Conservation (phyloP, 2,797 vertebrate species). For the Prionace glauca region DNA sequence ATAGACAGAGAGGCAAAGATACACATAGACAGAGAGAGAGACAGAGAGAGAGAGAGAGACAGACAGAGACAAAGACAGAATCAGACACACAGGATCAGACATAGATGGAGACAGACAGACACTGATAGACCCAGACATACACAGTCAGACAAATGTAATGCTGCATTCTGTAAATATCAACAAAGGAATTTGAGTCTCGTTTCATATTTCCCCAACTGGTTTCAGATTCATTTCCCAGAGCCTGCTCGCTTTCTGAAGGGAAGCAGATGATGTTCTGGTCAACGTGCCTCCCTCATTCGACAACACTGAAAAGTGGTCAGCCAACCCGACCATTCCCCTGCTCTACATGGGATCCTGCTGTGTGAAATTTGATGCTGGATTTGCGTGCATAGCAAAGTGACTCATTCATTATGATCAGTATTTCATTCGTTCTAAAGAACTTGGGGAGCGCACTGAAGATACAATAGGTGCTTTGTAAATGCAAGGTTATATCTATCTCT, state of each 20-base stretch:
- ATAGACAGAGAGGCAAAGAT: too few species aligned
- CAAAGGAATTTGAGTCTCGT: too few species aligned
- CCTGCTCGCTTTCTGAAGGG: background rate
- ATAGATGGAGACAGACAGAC: too few species aligned
- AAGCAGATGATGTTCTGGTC: background rate
- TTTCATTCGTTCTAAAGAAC: background rate
- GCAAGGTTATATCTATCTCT: background rate
- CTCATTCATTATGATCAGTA: background rate
- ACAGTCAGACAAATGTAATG: too few species aligned
- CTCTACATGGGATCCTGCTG: background rate
- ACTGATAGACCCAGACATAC: too few species aligned
- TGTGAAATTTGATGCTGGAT: background rate
- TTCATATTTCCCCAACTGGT: too few species aligned
- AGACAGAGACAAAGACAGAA: too few species aligned
- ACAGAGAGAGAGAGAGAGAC: too few species aligned
- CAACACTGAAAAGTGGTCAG: background rate
- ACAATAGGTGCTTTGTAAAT: background rate
- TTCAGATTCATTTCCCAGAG: too few species aligned
- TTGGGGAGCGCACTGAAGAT: background rate
- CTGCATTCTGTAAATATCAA: too few species aligned
- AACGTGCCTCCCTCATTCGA: background rate
- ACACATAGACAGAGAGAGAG: too few species aligned
- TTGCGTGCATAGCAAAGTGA: background rate
- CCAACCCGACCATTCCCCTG: background rate
- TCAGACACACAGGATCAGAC: too few species aligned